These are phyloP conservation scores for Heteromyza rotundicornis DNA, from an alignment of 2,888 invertebrate species.

Conservation along the genomic window DNA sequence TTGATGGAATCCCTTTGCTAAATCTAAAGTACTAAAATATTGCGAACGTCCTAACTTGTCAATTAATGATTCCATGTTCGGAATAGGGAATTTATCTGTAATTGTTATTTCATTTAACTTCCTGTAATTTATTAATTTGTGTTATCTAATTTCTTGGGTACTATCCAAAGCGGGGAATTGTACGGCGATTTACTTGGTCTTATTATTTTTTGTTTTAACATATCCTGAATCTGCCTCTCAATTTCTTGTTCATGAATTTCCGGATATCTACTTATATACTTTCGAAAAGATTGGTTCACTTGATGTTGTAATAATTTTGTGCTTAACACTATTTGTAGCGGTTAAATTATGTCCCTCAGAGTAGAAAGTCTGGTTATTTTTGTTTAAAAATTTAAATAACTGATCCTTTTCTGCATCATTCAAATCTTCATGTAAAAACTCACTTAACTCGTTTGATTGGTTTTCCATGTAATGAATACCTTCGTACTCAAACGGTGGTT, in stretches of 20 bases:
- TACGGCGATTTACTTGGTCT: slow-evolving; percentile 12
- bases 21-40: slow-evolving; percentile 24
- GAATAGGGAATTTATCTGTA: slow-evolving; percentile 14
- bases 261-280: too few relatives aligned
- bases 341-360: slow-evolving; percentile 17
- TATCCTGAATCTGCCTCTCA: too few relatives aligned
- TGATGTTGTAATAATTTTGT: slow-evolving; percentile 18
- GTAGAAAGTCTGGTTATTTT: slow-evolving; percentile 17
- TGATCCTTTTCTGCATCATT: slow-evolving; percentile 9
- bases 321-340: slow-evolving; percentile 15
- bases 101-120: slow-evolving; percentile 8
- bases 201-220: slow-evolving; percentile 15
- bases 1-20: slow-evolving; percentile 27
- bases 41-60: slow-evolving; percentile 10
- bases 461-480: neutral
- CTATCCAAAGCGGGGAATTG: neutral
- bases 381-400: slow-evolving; percentile 9
- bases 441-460: neutral
- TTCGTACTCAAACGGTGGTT: neutral
- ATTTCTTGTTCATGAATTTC: too few relatives aligned
- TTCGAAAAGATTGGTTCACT: neutral
- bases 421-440: slow-evolving; percentile 5
- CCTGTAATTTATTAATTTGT: slow-evolving; percentile 7
- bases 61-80: neutral
- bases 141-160: too few relatives aligned